phyloP scores from a whole-genome alignment of 2,113 vertebrate genomes.

The Excalfactoria chinensis region DNA sequence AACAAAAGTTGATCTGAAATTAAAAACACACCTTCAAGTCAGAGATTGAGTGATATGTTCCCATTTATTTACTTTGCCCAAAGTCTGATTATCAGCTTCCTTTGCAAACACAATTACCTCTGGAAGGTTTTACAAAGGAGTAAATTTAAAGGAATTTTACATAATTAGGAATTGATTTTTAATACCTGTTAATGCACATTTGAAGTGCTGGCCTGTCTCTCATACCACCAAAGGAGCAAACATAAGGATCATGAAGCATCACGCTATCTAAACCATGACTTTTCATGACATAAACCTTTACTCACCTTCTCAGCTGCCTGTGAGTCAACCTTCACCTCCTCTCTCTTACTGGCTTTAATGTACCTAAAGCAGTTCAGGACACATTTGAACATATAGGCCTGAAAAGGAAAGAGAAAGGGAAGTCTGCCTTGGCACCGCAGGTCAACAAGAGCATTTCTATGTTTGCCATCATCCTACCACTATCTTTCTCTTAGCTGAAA shows the following conservation, averaged over 20 bases:
- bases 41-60: neutral
- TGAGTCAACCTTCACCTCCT: neutral
- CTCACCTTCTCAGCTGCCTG: constrained; percentile 67
- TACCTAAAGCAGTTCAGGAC: constrained; percentile 75
- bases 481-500: neutral
- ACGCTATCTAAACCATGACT: neutral
- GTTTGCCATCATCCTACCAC: neutral
- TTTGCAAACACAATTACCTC: neutral
- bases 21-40: neutral
- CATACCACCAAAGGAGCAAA: neutral
- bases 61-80: neutral
- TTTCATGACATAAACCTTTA: neutral
- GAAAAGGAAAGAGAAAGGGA: neutral
- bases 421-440: neutral
- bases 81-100: neutral
- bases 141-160: neutral
- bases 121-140: neutral
- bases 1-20: neutral
- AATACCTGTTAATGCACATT: neutral
- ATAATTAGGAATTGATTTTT: neutral
- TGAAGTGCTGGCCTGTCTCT: neutral
- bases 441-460: neutral
- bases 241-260: neutral
- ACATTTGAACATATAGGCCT: constrained; percentile 81
- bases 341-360: constrained; percentile 53